Evolutionary conservation across 2,113 vertebrate genomes (phyloP).

Genomic region (Petroica traversi): DNA sequence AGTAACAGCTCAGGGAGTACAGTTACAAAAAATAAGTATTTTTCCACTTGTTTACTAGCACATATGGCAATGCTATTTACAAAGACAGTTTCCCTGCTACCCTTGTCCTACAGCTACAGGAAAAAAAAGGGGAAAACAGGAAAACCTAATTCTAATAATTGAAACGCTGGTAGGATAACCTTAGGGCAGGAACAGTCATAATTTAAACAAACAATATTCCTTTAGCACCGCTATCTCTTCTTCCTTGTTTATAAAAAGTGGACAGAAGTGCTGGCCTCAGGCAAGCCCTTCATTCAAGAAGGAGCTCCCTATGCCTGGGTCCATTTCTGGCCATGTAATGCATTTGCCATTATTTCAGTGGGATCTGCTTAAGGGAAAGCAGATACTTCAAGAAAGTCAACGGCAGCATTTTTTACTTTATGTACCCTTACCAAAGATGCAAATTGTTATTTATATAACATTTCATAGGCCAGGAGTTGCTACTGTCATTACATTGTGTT

Average conservation of each 20-base stretch:
- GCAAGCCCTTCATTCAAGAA: background rate
- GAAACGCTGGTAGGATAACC: background rate
- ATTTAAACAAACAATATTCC: background rate
- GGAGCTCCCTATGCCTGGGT: background rate
- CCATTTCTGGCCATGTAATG: background rate
- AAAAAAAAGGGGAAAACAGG: background rate
- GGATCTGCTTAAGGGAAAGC: background rate
- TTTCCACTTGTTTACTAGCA: constrained; percentile 42
- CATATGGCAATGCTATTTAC: constrained; percentile 8
- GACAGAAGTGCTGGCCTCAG: background rate
- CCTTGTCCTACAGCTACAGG: constrained; percentile 13
- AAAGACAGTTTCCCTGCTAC: background rate
- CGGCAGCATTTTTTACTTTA: background rate
- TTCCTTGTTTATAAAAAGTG: background rate
- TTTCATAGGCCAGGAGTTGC: background rate
- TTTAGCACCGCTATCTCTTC: background rate
- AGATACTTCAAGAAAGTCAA: background rate
- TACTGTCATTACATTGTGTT: background rate
- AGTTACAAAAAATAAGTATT: background rate
- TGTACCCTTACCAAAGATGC: background rate
- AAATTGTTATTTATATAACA: background rate
- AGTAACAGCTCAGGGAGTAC: background rate
- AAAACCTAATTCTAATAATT: background rate
- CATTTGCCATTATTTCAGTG: background rate
- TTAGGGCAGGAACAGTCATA: background rate